Conservation (phyloP, 2,797 vertebrate genomes). For the Hozukius guyotensis region DNA sequence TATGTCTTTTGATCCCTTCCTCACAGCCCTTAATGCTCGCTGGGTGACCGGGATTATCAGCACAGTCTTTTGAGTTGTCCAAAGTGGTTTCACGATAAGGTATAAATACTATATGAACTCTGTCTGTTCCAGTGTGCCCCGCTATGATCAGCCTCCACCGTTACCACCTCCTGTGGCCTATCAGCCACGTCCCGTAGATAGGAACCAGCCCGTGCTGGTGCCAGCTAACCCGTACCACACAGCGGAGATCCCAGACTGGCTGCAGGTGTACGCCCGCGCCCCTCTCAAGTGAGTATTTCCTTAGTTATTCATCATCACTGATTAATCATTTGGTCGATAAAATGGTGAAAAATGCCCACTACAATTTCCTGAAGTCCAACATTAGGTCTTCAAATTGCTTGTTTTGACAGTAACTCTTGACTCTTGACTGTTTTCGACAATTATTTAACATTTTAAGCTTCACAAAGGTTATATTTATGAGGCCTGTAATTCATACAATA, state of each 20-base stretch:
- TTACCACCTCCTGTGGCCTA: slow-evolving; percentile 93
- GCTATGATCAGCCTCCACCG: slow-evolving; percentile 93
- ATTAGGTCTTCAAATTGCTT: not conserved
- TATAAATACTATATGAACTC: not conserved
- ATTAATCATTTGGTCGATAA: too few species aligned
- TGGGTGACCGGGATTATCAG: not conserved
- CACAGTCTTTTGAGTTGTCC: not conserved
- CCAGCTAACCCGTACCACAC: slow-evolving; percentile 99
- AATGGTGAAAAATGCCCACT: not conserved
- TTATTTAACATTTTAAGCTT: not conserved
- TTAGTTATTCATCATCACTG: too few species aligned
- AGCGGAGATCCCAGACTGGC: slow-evolving; percentile 97
- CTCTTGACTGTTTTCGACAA: not conserved
- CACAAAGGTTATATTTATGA: not conserved
- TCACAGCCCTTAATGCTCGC: not conserved
- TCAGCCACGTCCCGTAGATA: slow-evolving; percentile 89
- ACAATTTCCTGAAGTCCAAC: not conserved
- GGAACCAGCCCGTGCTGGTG: slow-evolving; percentile 92
- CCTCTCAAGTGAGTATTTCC: slow-evolving; percentile 91
- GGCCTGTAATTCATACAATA: not conserved
- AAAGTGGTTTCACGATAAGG: not conserved
- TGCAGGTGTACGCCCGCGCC: slow-evolving; percentile 97
- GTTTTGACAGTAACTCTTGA: not conserved
- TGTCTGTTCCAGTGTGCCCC: slow-evolving; percentile 87
- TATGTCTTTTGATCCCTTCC: not conserved